These are phyloP conservation scores for Artibeus jamaicensis DNA, from an alignment of 2,797 vertebrate genomes.

Conservation along the genomic window DNA sequence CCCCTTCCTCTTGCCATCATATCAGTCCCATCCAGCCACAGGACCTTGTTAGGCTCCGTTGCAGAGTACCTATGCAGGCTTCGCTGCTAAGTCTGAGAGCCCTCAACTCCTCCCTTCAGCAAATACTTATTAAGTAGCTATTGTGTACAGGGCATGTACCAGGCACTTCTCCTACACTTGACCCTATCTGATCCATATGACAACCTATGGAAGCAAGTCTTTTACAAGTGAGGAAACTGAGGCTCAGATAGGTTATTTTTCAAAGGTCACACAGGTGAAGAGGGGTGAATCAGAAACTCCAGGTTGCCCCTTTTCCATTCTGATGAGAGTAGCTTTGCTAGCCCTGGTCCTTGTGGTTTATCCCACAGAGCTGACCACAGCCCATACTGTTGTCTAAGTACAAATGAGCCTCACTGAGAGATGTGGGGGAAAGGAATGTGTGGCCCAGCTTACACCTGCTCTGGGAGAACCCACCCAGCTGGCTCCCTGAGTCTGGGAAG, in stretches of 20 bases:
- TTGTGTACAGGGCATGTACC: background rate
- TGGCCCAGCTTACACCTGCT: background rate
- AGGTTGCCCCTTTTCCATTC: background rate
- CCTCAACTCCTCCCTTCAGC: background rate
- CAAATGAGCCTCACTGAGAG: background rate
- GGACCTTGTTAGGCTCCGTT: background rate
- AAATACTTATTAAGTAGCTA: background rate
- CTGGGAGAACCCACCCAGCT: background rate
- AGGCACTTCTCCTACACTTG: background rate
- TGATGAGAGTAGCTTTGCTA: background rate
- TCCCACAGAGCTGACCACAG: background rate
- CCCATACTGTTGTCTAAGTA: background rate
- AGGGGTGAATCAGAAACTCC: slow-evolving; percentile 15
- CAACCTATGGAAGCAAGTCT: background rate
- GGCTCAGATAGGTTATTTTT: background rate
- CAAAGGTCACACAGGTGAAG: background rate
- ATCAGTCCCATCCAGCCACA: background rate
- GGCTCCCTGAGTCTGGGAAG: background rate
- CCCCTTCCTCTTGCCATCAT: background rate
- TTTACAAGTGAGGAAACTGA: no score
- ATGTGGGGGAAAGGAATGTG: background rate
- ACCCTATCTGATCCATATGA: background rate
- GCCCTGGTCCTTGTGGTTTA: background rate
- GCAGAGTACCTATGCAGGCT: background rate
- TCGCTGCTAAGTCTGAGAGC: background rate